Percentiles rank a stretch among this genome's conserved stretches.
Conservation (phyloP, 2,113 vertebrate species). For the Brachyistius frenatus region DNA sequence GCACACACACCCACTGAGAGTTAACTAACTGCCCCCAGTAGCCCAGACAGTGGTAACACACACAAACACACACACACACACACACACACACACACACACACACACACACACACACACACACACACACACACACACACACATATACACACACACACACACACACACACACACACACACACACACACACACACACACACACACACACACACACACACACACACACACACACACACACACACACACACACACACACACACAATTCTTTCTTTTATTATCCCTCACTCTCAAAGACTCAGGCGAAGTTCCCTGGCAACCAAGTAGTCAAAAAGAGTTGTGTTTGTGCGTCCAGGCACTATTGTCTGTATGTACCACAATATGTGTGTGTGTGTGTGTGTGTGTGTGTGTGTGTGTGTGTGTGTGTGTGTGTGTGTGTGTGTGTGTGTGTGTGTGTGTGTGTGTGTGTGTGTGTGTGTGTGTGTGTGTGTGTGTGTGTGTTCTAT, state of each 20-base stretch:
- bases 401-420: conserved; percentile 26
- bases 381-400: conserved; percentile 47
- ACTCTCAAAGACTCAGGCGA: conserved; percentile 75
- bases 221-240: background rate
- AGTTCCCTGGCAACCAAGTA: conserved; percentile 84
- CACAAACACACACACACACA: no score
- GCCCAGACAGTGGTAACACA: conserved; percentile 35
- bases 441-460: conserved; percentile 23
- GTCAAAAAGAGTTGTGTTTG: conserved; percentile 76
- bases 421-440: conserved; percentile 47
- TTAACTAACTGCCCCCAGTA: conserved; percentile 67
- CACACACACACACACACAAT: conserved; percentile 44
- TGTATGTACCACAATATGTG: conserved; percentile 41
- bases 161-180: background rate
- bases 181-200: no score
- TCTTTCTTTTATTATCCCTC: conserved; percentile 75
- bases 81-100: no score
- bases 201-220: no score
- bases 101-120: no score
- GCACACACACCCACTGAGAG: conserved; percentile 51
- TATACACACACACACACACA: conserved; percentile 46
- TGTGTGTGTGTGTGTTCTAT: conserved; percentile 56
- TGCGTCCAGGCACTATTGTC: conserved; percentile 51
- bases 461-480: conserved; percentile 46
- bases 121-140: no score